Evolutionary conservation across 2,797 vertebrate species (phyloP).

Genomic region (Amblyraja radiata): DNA sequence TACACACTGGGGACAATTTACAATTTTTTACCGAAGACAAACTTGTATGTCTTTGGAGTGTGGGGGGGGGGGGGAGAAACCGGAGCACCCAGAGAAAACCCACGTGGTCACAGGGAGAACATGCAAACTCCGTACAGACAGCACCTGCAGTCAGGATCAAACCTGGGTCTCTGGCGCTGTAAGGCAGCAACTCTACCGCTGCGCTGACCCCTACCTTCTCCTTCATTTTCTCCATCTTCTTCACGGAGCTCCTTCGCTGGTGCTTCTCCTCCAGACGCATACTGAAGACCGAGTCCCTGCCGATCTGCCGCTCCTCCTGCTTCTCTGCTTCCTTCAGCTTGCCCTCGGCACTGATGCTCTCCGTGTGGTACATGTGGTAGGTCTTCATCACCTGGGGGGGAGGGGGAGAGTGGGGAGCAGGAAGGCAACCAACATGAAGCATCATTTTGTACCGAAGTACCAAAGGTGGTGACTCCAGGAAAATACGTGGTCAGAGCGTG

Average conservation of each 20-base stretch:
- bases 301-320: constrained; percentile 92
- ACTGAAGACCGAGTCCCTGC: constrained; percentile 83
- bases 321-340: constrained; percentile 97
- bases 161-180: too few relatives aligned
- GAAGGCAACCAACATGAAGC: neutral
- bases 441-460: neutral
- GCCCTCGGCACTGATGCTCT: constrained; percentile 91
- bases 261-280: constrained; percentile 86
- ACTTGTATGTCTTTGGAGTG: too few relatives aligned
- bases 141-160: too few relatives aligned
- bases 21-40: too few relatives aligned
- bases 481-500: too few relatives aligned
- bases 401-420: neutral
- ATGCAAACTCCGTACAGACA: too few relatives aligned
- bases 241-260: constrained; percentile 86
- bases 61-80: too few relatives aligned
- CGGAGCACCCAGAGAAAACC: too few relatives aligned
- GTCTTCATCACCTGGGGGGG: constrained; percentile 90
- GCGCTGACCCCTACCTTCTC: constrained; percentile 74
- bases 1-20: too few relatives aligned
- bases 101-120: too few relatives aligned
- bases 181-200: too few relatives aligned
- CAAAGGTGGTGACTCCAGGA: too few relatives aligned
- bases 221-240: constrained; percentile 99
- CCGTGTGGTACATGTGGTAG: constrained; percentile 97